Evolutionary conservation across 2,888 invertebrate species (phyloP).

Genomic region (Eilema caniola): DNA sequence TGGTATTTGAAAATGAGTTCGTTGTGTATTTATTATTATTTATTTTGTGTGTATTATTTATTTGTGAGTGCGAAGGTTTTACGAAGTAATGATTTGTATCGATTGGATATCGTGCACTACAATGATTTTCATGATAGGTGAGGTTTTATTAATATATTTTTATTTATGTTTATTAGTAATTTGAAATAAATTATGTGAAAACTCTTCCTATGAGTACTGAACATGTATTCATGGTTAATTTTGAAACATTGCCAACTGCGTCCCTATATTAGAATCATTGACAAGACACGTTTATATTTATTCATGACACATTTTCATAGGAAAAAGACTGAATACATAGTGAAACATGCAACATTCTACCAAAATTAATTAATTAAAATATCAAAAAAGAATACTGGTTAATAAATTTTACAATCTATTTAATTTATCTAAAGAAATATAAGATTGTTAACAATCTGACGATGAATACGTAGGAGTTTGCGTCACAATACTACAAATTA

Average conservation of each 20-base stretch:
- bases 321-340: not conserved
- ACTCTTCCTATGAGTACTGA: not conserved
- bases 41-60: constrained; percentile 44
- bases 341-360: not conserved
- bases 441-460: not conserved
- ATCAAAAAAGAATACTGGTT: not conserved
- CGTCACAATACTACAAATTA: not conserved
- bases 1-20: constrained; percentile 31
- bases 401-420: not conserved
- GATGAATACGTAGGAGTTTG: not conserved
- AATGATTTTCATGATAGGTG: constrained; percentile 86
- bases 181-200: constrained; percentile 8
- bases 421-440: not conserved
- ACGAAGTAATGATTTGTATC: constrained; percentile 65
- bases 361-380: not conserved
- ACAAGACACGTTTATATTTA: constrained; percentile 11
- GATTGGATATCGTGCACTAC: constrained; percentile 84
- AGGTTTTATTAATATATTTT: constrained; percentile 35
- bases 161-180: not conserved
- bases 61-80: constrained; percentile 56
- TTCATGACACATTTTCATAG: constrained; percentile 11
- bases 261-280: constrained; percentile 10
- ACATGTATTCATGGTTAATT: not conserved
- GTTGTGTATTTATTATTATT: constrained; percentile 35
- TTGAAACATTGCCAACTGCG: constrained; percentile 20